These are phyloP conservation scores for Macrosteles quadrilineatus DNA, from an alignment of 1,140 invertebrate species.

Conservation along the genomic window DNA sequence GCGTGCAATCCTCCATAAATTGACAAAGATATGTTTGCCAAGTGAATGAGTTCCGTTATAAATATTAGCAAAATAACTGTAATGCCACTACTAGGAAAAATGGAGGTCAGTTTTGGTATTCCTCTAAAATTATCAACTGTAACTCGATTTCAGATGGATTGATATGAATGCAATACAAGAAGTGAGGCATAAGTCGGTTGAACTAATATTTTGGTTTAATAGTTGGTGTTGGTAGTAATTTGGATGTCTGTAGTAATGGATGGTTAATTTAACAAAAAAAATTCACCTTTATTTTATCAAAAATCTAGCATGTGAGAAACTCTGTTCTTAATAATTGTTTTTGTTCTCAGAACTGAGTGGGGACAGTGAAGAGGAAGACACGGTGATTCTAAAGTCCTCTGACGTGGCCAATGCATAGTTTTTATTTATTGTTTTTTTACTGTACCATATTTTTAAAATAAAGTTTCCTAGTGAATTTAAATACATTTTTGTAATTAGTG, in stretches of 20 bases:
- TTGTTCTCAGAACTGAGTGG: slow-evolving; percentile 53
- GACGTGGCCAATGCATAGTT: slow-evolving; percentile 4
- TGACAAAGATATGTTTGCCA: not conserved
- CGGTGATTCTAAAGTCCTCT: slow-evolving; percentile 39
- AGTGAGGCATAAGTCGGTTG: too few relatives aligned
- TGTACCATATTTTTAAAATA: too few relatives aligned
- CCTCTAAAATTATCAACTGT: not conserved
- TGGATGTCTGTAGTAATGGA: too few relatives aligned
- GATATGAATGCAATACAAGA: too few relatives aligned
- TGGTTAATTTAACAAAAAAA: too few relatives aligned
- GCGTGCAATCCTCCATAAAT: not conserved
- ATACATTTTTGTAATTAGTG: too few relatives aligned
- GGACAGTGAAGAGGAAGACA: slow-evolving; percentile 56
- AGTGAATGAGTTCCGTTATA: not conserved
- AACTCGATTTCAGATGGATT: too few relatives aligned
- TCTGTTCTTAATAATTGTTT: slow-evolving; percentile 7
- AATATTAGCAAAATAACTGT: not conserved
- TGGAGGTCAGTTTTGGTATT: not conserved
- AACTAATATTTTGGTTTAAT: too few relatives aligned
- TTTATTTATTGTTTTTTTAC: not conserved
- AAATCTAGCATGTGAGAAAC: too few relatives aligned
- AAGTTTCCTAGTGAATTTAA: too few relatives aligned
- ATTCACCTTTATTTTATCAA: too few relatives aligned
- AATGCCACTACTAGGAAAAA: not conserved
- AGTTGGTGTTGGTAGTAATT: too few relatives aligned